Percentiles rank a stretch among this genome's conserved stretches.
phyloP scores from a whole-genome alignment of 2,888 invertebrate genomes.

The Diploptera punctata region DNA sequence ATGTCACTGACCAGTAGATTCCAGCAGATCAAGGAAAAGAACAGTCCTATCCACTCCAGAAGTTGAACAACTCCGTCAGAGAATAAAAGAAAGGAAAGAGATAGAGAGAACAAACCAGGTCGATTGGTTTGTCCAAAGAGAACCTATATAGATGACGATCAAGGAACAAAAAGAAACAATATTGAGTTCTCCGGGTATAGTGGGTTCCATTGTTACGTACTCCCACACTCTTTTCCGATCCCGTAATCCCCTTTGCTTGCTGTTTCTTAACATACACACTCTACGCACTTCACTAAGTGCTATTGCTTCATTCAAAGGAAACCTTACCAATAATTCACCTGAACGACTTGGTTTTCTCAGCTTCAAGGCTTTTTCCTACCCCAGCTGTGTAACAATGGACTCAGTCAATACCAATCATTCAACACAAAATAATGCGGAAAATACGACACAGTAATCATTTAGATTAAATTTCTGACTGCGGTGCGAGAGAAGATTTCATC shows the following conservation, averaged over 20 bases:
- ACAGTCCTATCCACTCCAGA: background rate
- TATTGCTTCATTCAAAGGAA: conserved; percentile 21
- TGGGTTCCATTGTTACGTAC: background rate
- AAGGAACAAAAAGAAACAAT: conserved; percentile 37
- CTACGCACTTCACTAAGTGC: conserved; percentile 17
- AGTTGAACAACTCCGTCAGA: background rate
- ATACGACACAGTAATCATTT: background rate
- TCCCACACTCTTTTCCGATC: conserved; percentile 1
- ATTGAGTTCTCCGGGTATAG: conserved; percentile 23
- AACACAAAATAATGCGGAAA: background rate
- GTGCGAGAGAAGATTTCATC: too few relatives aligned
- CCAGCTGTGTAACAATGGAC: background rate
- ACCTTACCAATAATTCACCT: conserved; percentile 35
- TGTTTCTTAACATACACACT: conserved; percentile 24
- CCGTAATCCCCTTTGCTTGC: conserved; percentile 19
- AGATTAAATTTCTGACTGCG: background rate
- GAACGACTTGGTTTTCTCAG: conserved; percentile 26
- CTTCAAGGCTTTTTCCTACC: background rate
- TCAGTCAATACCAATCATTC: background rate
- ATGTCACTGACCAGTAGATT: background rate
- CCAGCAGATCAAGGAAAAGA: background rate
- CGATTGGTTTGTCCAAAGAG: conserved; percentile 26
- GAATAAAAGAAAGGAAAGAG: background rate
- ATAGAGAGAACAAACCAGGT: background rate
- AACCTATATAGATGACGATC: conserved; percentile 10